Base-by-base conservation (phyloP, 2,113 vertebrate genomes). In the Corydoras sp. region DNA sequence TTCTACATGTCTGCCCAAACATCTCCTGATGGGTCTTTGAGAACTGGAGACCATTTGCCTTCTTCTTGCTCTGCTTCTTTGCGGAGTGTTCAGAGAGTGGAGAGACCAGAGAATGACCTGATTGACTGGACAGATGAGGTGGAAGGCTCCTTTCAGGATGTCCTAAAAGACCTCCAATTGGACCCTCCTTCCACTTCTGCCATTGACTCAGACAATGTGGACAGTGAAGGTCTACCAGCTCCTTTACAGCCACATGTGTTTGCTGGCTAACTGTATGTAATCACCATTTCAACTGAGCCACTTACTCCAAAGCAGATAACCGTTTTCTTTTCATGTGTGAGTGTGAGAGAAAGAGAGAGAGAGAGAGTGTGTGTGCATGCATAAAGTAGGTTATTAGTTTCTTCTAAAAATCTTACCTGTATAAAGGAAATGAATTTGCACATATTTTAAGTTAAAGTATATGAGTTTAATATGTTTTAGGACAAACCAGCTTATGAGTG, bases 121-220 rank as follows among this genome's bases (percentile, higher is more conserved):
- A 98, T 98, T n/a, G 93, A 97, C 56, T 99, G 97, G 97, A 92
- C 91, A 1, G 94, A 94, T 0, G 94, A 92, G 0, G 89, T 96
- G 59, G 87, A 93, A 69, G 92, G 88, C 81, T 92, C 94, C 58
- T 94, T 96, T 75, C 90, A 93, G 71, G 93, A 91, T 48, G 90
- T 91, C 62, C 87, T 97, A 60, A 92, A 94, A 75, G 93, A 88
- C 74, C 93, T 90, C 0, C 91, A 93, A 0, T 81, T 90, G 13
- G 90, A 92, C 69, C 85, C 89, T 2, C 88, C 81, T 0, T 64
- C 91, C 24, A 79, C 92, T 32, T 95, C 92, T 58, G 91, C 95
- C 43, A 95, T 99, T 32, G 97, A 99, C 89, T 95, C 96, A 30
- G 97, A 99, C 69, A 98, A 98, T 0, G 86, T 96, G 24, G 96